Conservation (phyloP, 2,888 invertebrate genomes). For the Macrosiphum euphorbiae region DNA sequence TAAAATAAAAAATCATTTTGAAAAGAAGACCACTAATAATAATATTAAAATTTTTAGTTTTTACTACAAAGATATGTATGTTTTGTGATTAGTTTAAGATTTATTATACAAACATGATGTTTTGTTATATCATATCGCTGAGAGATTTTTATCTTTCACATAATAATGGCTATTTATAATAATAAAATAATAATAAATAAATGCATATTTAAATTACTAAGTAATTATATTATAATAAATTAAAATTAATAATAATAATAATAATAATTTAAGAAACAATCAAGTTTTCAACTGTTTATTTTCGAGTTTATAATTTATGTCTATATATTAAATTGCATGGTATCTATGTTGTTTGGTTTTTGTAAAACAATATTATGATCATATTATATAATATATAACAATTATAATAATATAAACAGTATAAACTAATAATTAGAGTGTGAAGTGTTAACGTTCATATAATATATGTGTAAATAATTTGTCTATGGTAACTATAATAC, state of each 20-base stretch:
- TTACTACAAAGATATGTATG: slow-evolving; percentile 33
- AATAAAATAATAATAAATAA: slow-evolving; percentile 22
- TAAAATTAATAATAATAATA: slow-evolving; percentile 30
- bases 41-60: slow-evolving; percentile 43
- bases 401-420: slow-evolving; percentile 16
- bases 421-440: slow-evolving; percentile 51
- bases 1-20: slow-evolving; percentile 50
- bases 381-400: slow-evolving; percentile 28
- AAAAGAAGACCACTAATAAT: slow-evolving; percentile 44
- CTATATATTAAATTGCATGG: slow-evolving; percentile 44
- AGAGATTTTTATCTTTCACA: slow-evolving; percentile 49
- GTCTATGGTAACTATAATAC: background rate
- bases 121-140: slow-evolving; percentile 55
- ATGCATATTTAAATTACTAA: slow-evolving; percentile 17
- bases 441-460: slow-evolving; percentile 41
- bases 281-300: slow-evolving; percentile 46
- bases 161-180: slow-evolving; percentile 41
- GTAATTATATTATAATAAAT: slow-evolving; percentile 14
- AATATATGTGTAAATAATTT: slow-evolving; percentile 50
- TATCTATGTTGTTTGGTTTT: slow-evolving; percentile 17
- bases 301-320: slow-evolving; percentile 38
- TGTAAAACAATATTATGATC: slow-evolving; percentile 10
- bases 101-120: slow-evolving; percentile 39
- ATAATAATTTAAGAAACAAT: slow-evolving; percentile 51
- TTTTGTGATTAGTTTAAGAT: slow-evolving; percentile 62